Evolutionary conservation across 2,113 vertebrate species (phyloP).

Genomic region (Ibidorhyncha struthersii): DNA sequence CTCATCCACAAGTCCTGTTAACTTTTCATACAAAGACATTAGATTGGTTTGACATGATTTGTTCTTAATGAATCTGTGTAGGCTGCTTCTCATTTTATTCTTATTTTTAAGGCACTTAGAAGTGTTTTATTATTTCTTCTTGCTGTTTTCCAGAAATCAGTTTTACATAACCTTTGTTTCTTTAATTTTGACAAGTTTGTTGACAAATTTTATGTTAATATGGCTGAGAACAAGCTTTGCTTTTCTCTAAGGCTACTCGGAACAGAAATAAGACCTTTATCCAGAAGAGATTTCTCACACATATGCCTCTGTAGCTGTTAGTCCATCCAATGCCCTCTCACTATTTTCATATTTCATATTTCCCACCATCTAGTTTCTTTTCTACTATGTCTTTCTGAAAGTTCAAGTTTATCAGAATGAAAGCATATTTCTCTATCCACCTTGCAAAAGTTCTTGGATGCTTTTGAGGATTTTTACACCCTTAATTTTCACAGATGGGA

Average conservation of each 20-base stretch:
- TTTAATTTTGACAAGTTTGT: background rate
- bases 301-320: background rate
- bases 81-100: background rate
- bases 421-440: background rate
- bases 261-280: background rate
- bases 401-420: conserved; percentile 29
- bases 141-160: background rate
- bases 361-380: background rate
- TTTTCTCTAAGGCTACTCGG: background rate
- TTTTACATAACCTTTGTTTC: background rate
- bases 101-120: background rate
- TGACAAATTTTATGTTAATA: background rate
- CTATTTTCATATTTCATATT: background rate
- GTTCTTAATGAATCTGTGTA: background rate
- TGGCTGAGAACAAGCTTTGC: background rate
- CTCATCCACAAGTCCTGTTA: background rate
- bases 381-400: background rate
- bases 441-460: background rate
- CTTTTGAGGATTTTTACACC: conserved; percentile 55
- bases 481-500: conserved; percentile 27
- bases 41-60: background rate
- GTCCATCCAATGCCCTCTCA: background rate
- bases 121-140: background rate
- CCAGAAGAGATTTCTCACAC: background rate
- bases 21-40: background rate